Percentiles rank a stretch among this genome's conserved stretches.
Conservation (phyloP, 2,113 vertebrate genomes). For the Machaerirhynchus nigripectus region DNA sequence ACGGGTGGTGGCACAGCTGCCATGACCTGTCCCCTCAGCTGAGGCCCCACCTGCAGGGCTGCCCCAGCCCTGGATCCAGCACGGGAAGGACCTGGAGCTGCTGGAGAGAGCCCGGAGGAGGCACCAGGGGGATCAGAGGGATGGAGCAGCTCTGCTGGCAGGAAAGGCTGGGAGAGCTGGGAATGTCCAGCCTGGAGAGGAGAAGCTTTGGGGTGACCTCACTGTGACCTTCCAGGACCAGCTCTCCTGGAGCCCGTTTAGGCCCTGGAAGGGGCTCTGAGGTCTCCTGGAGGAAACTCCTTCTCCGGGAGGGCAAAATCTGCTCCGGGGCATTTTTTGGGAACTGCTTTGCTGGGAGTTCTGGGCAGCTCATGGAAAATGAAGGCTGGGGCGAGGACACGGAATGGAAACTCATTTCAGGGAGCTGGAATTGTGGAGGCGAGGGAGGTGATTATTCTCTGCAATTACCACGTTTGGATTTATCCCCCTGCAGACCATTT, state of each 20-base stretch:
- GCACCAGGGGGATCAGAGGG: neutral
- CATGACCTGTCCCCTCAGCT: neutral
- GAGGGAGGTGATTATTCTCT: too few relatives aligned
- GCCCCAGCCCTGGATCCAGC: neutral
- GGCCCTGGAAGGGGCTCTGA: neutral
- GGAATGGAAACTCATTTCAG: accelerated
- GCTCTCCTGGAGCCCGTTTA: neutral
- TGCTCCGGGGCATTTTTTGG: neutral
- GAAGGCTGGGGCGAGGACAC: accelerated
- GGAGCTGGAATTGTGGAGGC: neutral
- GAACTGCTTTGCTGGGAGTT: neutral
- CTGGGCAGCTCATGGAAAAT: neutral
- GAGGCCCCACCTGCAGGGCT: neutral
- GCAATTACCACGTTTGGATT: neutral
- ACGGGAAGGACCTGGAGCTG: neutral
- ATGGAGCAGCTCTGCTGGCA: neutral
- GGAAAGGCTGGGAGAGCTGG: neutral
- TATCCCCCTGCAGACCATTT: neutral
- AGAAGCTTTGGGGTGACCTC: neutral
- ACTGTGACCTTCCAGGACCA: neutral
- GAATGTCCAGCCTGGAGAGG: neutral
- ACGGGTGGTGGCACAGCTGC: accelerated
- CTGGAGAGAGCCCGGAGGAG: neutral
- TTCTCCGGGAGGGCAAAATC: neutral
- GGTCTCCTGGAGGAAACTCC: accelerated